Evolutionary conservation across 2,113 vertebrate species (phyloP), one percentile per base, ranked within the genome.

Genomic region (Phaethon lepturus): DNA sequence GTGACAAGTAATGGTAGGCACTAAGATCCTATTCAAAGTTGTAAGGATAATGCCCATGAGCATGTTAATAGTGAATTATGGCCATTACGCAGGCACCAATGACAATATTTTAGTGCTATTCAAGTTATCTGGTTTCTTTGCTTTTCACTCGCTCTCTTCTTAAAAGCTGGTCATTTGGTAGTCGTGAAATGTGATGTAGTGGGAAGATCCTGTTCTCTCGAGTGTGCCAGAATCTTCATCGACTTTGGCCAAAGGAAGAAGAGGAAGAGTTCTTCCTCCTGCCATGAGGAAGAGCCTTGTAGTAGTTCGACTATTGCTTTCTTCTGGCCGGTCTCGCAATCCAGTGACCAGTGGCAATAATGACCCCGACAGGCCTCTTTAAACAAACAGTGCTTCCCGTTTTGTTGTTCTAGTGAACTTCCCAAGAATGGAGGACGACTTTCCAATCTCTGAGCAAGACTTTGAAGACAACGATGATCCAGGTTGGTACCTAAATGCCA

Each of bases 351-450:
- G 45, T 58, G 42, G 90, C 78, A 80, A 33, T 76, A 53, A 35
- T 60, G 81, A 13, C 20, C 18, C 31, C 7, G 2, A 53, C 38
- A 89, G 15, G 13, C 22, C 66, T 90, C 89, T 83, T 94, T 95
- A 89, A 84, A 93, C 84, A 85, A 73, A 83, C 4, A 26, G 26
- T 67, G 35, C 81, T 94, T 97, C 60, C 71, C 74, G 91, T 95
- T 95, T 96, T 98, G 94, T 97, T 87, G 38, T 98, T 97, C 49
- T 33, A 98, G 98, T 98, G 95, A 97, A 98, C 88, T 97, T 98
- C 72, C 98, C 98, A 75, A 91, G 92, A 74, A 76, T 95, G 93
- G 94, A 97, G 55, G 96, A 98, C 77, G 96, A 95, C 52, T 86
- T 97, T 89, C 97, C 96, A 14, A 94, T 93, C 77, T 97, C 97